phyloP scores from a whole-genome alignment of 2,888 invertebrate species.

The Hymenopus coronatus region DNA sequence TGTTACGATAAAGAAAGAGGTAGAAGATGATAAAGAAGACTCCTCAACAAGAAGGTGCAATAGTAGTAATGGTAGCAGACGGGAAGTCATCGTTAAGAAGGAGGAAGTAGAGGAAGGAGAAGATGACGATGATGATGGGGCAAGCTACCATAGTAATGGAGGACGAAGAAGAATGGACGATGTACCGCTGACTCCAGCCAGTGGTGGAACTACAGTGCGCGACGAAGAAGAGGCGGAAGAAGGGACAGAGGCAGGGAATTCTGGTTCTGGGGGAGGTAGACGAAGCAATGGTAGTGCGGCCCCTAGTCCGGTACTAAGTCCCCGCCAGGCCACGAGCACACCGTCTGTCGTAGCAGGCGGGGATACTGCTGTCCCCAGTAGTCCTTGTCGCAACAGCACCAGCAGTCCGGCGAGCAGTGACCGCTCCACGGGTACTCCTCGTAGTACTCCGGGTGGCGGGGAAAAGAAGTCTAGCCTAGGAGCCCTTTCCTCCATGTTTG shows the following conservation, averaged over 20 bases:
- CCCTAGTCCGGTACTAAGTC: conserved; percentile 45
- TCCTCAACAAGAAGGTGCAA: conserved; percentile 47
- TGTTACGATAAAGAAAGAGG: conserved; percentile 59
- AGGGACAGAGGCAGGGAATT: conserved; percentile 34
- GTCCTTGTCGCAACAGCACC: conserved; percentile 61
- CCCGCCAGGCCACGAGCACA: conserved; percentile 44
- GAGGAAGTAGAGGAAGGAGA: conserved; percentile 54
- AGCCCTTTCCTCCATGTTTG: conserved; percentile 87
- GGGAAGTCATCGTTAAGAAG: conserved; percentile 61
- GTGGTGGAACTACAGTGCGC: conserved; percentile 29
- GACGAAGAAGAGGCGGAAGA: conserved; percentile 33
- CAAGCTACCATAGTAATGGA: conserved; percentile 46
- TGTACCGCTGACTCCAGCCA: conserved; percentile 34
- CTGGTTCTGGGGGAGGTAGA: conserved; percentile 35
- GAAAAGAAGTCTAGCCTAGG: conserved; percentile 66
- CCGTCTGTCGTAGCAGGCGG: conserved; percentile 45
- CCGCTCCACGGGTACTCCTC: conserved; percentile 68
- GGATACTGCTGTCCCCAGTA: conserved; percentile 45
- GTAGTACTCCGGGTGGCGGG: conserved; percentile 58
- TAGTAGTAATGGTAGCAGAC: conserved; percentile 39
- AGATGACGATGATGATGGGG: conserved; percentile 48
- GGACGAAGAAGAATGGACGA: conserved; percentile 43
- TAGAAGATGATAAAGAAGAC: conserved; percentile 40
- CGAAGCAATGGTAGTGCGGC: conserved; percentile 33
- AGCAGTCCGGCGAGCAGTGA: conserved; percentile 71